These are phyloP conservation scores for Melanotus villosus DNA, from an alignment of 2,888 invertebrate genomes.

Conservation along the genomic window DNA sequence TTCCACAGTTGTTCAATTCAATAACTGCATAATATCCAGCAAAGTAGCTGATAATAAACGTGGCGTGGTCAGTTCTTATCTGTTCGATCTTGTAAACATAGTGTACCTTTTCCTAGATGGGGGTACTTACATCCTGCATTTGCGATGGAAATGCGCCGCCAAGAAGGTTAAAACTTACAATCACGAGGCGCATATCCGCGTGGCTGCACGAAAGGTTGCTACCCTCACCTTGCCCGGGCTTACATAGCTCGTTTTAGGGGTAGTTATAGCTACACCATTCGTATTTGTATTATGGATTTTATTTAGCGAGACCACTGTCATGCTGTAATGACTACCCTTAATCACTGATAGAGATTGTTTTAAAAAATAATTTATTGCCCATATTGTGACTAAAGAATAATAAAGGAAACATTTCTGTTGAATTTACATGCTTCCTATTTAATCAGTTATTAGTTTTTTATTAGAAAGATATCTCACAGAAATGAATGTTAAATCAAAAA, in stretches of 20 bases:
- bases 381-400: too few species aligned
- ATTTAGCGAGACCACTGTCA: conserved; percentile 21
- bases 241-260: conserved; percentile 53
- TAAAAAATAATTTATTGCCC: background rate
- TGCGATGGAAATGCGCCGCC: conserved; percentile 38
- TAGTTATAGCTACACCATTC: conserved; percentile 50
- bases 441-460: too few species aligned
- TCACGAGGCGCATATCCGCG: conserved; percentile 53
- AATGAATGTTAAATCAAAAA: too few species aligned
- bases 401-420: too few species aligned
- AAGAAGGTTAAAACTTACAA: conserved; percentile 50
- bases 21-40: background rate
- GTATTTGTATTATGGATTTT: conserved; percentile 37
- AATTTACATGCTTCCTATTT: too few species aligned
- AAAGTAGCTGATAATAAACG: background rate
- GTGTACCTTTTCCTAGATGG: conserved; percentile 7
- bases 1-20: too few species aligned
- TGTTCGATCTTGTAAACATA: conserved; percentile 9
- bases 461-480: too few species aligned
- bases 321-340: conserved; percentile 9
- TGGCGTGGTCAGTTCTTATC: background rate
- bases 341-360: background rate
- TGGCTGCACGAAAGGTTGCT: conserved; percentile 60
- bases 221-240: conserved; percentile 62
- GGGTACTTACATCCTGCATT: conserved; percentile 16